phyloP scores from a whole-genome alignment of 2,888 invertebrate species.

The Octodonta nipae region DNA sequence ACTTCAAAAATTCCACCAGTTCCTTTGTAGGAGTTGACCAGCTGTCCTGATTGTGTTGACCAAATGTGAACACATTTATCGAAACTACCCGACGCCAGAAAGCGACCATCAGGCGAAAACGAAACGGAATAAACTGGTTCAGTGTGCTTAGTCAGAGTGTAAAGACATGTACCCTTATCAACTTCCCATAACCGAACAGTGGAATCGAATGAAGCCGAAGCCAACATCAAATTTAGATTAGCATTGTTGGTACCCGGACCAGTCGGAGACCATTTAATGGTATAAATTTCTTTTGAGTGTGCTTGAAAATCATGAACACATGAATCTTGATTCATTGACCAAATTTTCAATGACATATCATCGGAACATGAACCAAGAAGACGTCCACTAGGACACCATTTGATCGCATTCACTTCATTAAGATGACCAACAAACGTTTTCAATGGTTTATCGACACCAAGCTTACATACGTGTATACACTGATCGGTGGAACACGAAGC shows the following conservation, averaged over 20 bases:
- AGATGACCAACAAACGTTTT: too few relatives aligned
- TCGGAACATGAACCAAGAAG: slow-evolving; percentile 96
- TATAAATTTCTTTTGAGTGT: slow-evolving; percentile 97
- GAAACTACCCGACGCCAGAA: slow-evolving; percentile 94
- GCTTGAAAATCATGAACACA: slow-evolving; percentile 92
- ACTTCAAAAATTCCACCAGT: slow-evolving; percentile 99
- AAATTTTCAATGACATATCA: slow-evolving; percentile 98
- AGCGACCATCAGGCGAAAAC: slow-evolving; percentile 95
- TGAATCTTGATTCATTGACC: slow-evolving; percentile 94
- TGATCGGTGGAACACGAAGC: too few relatives aligned
- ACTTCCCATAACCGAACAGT: slow-evolving; percentile 93
- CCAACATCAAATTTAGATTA: slow-evolving; percentile 88
- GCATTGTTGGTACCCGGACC: slow-evolving; percentile 95
- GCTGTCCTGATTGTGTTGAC: slow-evolving; percentile 89
- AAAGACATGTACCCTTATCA: slow-evolving; percentile 83
- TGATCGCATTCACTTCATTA: slow-evolving; percentile 99
- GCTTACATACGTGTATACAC: too few relatives aligned
- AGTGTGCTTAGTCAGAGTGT: slow-evolving; percentile 90
- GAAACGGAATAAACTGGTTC: slow-evolving; percentile 98
- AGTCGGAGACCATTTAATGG: slow-evolving; percentile 98
- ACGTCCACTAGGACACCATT: slow-evolving; percentile 97
- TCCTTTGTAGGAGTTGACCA: slow-evolving; percentile 95
- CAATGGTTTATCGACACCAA: too few relatives aligned
- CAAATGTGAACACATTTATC: slow-evolving; percentile 99
- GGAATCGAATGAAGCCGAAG: slow-evolving; percentile 97